Conservation (phyloP, 2,888 invertebrate species). For the Orthosia gothica region DNA sequence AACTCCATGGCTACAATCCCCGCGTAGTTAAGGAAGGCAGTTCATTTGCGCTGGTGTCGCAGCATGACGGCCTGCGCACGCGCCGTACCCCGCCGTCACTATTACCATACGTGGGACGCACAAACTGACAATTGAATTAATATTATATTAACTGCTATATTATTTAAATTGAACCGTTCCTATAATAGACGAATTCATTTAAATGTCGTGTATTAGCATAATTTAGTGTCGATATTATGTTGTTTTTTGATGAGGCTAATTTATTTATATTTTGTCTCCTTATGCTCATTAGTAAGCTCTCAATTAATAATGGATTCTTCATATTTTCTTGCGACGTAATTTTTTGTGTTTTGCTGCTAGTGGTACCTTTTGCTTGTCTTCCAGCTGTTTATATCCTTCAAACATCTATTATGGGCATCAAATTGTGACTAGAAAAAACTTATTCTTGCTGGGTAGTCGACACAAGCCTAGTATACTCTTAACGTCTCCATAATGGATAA, state of each 20-base stretch:
- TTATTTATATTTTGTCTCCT: constrained; percentile 33
- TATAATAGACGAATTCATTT: constrained; percentile 63
- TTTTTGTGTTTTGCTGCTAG: constrained; percentile 12
- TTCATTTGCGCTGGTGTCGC: constrained; percentile 69
- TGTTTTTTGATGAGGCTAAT: constrained; percentile 38
- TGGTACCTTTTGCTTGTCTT: neutral
- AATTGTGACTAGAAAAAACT: neutral
- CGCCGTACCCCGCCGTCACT: constrained; percentile 73
- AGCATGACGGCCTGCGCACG: constrained; percentile 74
- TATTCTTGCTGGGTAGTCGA: neutral
- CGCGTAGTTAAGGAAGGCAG: constrained; percentile 62
- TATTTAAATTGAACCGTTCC: constrained; percentile 62
- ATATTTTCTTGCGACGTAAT: constrained; percentile 5
- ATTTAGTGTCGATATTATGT: constrained; percentile 36
- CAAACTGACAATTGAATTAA: constrained; percentile 79
- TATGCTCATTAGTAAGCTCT: constrained; percentile 28
- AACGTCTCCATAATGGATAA: too few relatives aligned
- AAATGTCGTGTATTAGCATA: constrained; percentile 53
- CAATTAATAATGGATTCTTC: constrained; percentile 8
- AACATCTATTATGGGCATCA: neutral
- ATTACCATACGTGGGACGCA: constrained; percentile 82
- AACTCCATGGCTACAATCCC: constrained; percentile 41
- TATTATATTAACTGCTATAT: constrained; percentile 68
- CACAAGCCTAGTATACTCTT: too few relatives aligned
- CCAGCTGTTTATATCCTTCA: neutral